Base-by-base conservation (phyloP, 92 coral and sea anemone genomes). In the Parazoanthus swiftii region DNA sequence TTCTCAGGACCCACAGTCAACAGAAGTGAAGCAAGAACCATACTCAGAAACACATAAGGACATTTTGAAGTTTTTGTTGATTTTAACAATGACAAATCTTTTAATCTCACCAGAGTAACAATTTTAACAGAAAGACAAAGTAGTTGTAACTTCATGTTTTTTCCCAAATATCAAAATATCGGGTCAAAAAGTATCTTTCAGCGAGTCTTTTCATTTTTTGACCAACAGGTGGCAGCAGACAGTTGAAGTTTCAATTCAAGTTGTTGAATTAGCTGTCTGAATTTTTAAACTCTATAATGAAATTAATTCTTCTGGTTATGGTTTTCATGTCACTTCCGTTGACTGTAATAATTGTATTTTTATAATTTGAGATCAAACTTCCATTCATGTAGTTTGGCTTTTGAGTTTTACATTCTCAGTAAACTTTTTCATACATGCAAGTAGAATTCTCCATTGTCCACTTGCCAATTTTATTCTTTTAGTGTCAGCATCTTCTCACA, bases 1-100 rank as follows among this genome's bases (percentile, higher is more conserved):
- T 73, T 73, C 77, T 73, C 77, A 73, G 77, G 77, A 73, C 77
- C 77, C 77, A 73, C 77, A 73, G 77, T 73, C 77, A 73, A 73
- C 77, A 73, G 77, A 73, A 73, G 77, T 73, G 77, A 73, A 73
- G 77, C 77, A n/a, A 73, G 77, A 73, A 73, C 77, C 77, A 73
- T 73, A 73, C 77, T 73, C 77, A 73, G 77, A 73, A 73, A 73
- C 77, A 73, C 77, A 35, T 73, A 73, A 73, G 77, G 77, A 73
- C 77, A 73, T 73, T 73, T 73, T 73, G 77, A 73, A 73, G 77
- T 73, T 73, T 73, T 73, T 73, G 77, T 73, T 73, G 77, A 73
- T 73, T 73, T 73, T 73, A 73, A 73, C 77, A 73, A 73, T 73
- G 77, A 73, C 77, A 73, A 73, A 73, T 73, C 23, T 73, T 73